These are phyloP conservation scores for Ispidina lecontei DNA, from an alignment of 2,797 vertebrate genomes.

Conservation along the genomic window DNA sequence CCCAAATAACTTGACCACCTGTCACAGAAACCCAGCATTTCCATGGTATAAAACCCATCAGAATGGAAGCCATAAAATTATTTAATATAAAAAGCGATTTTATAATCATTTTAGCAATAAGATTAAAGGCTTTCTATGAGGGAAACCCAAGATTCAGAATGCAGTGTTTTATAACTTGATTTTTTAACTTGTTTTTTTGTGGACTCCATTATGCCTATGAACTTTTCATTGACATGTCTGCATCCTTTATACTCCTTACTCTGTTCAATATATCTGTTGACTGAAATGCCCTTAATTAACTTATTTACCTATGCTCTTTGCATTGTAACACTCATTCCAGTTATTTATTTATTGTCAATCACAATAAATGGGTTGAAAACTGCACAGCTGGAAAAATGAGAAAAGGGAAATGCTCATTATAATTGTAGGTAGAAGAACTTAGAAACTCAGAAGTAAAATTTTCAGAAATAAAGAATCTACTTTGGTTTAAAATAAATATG, in stretches of 20 bases:
- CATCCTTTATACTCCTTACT: background rate
- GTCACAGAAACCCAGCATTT: background rate
- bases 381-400: background rate
- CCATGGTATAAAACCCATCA: background rate
- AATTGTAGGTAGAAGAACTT: conserved; percentile 30
- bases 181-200: background rate
- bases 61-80: background rate
- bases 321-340: background rate
- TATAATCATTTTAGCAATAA: background rate
- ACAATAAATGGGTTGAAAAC: background rate
- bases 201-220: background rate
- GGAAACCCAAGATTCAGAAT: background rate
- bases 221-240: background rate
- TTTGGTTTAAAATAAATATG: background rate
- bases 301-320: conserved; percentile 14
- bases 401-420: background rate
- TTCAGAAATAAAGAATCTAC: conserved; percentile 19
- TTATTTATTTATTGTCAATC: conserved; percentile 28
- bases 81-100: background rate
- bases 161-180: background rate
- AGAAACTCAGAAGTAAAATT: conserved; percentile 38
- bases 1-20: background rate
- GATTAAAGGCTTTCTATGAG: background rate
- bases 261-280: background rate
- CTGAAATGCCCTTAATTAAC: background rate